Base-by-base conservation (phyloP, 2,797 vertebrate genomes). In the Sebastes kiyomatsui region DNA sequence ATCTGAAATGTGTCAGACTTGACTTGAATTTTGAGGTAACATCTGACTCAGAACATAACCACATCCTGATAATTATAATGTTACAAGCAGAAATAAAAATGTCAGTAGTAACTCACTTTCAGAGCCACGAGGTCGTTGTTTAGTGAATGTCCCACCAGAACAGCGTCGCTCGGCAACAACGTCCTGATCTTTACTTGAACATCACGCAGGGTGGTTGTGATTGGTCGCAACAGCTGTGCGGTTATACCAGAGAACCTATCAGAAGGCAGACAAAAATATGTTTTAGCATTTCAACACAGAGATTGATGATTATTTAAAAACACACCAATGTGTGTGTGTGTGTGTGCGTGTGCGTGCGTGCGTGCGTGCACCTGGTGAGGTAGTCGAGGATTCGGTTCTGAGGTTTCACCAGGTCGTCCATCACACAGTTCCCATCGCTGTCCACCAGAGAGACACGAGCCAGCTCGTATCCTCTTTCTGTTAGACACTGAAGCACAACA, bases 121-220 rank as follows among this genome's bases (percentile, higher is more conserved):
- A 99, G 89, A 69, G 96, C 97, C 11, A 54, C 72, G 20, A 99
- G 97, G 90, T 99, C 97, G 14, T 90, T 85, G 56, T 98, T 92
- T 7, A 99, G 85, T 1, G 96, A 97, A 83, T 99, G 97, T 10
- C 98, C 98, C 35, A 98, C 97, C 87, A 99, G 93, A 5, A 99
- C 95, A 0, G 97, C 97, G 14, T 98, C 92, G 0, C 14, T 72
- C 3, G 97, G 97, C 85, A 99, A 93, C 81, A 98, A 66, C 6
- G 80, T 61, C 90, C 86, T 94, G 27, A 99, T 69, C 76, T 85
- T 95, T 1, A 16, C 77, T 73, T 97, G 98, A 60, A 98, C 90
- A 2, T 97, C 96, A 33, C 88, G 77, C 7, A 98, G 94, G 52
- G 90, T 96, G 7, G 96, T 97, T 12, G 77, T 96, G 81, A 99